phyloP scores from a whole-genome alignment of 2,797 vertebrate species.

The Takifugu ocellatus region DNA sequence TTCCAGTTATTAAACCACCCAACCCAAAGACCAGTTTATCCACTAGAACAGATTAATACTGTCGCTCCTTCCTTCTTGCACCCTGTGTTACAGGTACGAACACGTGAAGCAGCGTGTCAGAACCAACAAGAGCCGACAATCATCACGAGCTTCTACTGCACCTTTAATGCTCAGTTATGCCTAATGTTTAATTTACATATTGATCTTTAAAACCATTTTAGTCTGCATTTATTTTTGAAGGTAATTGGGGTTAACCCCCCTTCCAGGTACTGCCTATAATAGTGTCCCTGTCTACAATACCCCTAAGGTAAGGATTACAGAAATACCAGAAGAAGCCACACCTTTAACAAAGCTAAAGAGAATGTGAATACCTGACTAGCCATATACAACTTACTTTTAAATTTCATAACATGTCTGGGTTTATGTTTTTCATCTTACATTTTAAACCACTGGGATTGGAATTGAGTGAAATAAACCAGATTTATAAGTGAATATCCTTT shows the following conservation, averaged over 20 bases:
- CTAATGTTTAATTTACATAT: too few species aligned
- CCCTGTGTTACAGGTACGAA: background rate
- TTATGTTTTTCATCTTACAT: background rate
- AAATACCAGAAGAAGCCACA: constrained; percentile 12
- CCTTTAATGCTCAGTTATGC: too few species aligned
- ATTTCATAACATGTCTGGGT: background rate
- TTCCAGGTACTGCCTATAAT: too few species aligned
- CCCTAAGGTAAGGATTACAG: constrained; percentile 9
- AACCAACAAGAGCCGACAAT: background rate
- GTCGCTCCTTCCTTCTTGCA: background rate
- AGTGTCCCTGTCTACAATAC: constrained; percentile 9
- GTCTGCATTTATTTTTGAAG: too few species aligned
- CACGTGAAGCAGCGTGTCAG: background rate
- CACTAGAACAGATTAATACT: background rate
- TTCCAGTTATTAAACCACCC: too few species aligned
- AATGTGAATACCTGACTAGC: constrained; percentile 8
- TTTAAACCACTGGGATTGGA: too few species aligned
- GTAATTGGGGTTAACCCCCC: too few species aligned
- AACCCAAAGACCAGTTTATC: too few species aligned
- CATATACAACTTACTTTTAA: constrained; percentile 14
- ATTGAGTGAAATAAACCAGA: too few species aligned
- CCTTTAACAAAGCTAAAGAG: constrained; percentile 17
- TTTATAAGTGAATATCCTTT: too few species aligned
- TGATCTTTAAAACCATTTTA: too few species aligned
- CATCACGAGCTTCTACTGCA: too few species aligned